A percentile compares a stretch with the other conserved stretches of the same genome.
phyloP scores from a whole-genome alignment of 1,140 invertebrate genomes.

The Heliconius eleuchia region DNA sequence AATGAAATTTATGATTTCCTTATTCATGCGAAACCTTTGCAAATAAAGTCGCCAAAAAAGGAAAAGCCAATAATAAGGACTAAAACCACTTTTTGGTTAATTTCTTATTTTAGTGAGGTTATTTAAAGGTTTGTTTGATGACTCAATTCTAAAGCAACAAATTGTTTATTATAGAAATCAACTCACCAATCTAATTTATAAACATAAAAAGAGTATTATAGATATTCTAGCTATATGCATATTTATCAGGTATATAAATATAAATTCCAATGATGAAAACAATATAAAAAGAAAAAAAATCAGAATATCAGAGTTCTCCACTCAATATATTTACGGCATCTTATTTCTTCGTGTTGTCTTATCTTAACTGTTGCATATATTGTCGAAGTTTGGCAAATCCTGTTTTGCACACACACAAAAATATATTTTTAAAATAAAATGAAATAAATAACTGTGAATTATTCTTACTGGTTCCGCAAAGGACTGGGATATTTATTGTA shows the following conservation, averaged over 20 bases:
- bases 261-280: background rate
- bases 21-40: background rate
- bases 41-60: background rate
- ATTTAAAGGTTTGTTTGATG: background rate
- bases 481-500: background rate
- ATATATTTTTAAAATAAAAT: constrained; percentile 12
- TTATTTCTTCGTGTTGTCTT: constrained; percentile 24
- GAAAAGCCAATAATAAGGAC: background rate
- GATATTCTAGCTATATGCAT: too few species aligned
- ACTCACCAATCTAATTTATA: too few species aligned
- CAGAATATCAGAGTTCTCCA: background rate
- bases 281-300: background rate
- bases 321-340: background rate
- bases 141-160: background rate
- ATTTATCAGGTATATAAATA: too few species aligned
- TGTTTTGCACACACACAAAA: constrained; percentile 6
- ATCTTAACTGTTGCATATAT: constrained; percentile 35
- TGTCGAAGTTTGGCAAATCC: constrained; percentile 22
- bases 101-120: background rate
- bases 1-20: background rate
- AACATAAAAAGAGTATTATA: too few species aligned
- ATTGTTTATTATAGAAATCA: too few species aligned
- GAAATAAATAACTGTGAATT: constrained; percentile 30
- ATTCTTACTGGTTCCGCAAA: constrained; percentile 2
- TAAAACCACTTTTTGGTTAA: background rate